These are phyloP conservation scores for Varanus salvator DNA, from an alignment of 2,113 vertebrate genomes.

Conservation along the genomic window DNA sequence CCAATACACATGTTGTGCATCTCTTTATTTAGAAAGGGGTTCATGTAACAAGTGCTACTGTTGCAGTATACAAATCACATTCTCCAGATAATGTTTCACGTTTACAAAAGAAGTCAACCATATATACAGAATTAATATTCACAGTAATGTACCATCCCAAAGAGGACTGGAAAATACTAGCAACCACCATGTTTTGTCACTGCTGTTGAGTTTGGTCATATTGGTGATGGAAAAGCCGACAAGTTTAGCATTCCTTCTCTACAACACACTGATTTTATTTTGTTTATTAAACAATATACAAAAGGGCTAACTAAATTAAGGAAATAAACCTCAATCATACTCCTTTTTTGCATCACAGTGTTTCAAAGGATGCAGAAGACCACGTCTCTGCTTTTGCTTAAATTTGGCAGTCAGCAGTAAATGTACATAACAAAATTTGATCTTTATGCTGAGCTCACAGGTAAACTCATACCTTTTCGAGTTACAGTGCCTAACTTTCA, in stretches of 20 bases:
- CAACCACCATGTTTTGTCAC: neutral
- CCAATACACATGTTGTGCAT: conserved; percentile 13
- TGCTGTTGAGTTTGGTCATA: neutral
- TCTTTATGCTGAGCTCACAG: neutral
- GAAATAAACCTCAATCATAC: neutral
- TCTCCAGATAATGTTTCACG: conserved; percentile 18
- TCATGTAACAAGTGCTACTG: conserved; percentile 48
- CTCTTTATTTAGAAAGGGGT: conserved; percentile 61
- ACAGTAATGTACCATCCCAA: conserved; percentile 6
- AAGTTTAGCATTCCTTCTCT: neutral
- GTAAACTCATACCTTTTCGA: neutral
- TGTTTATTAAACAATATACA: neutral
- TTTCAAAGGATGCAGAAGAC: too few relatives aligned
- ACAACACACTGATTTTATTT: neutral
- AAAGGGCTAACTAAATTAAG: neutral
- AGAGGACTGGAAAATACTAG: neutral
- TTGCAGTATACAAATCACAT: conserved; percentile 57
- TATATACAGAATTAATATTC: conserved; percentile 37
- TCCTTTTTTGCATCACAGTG: neutral
- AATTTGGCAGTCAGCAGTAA: neutral
- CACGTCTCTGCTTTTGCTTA: neutral
- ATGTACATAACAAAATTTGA: neutral
- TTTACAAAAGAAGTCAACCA: conserved; percentile 26
- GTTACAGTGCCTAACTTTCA: too few relatives aligned
- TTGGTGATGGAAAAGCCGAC: accelerated